Conservation (phyloP, 2,888 invertebrate genomes). For the Agonum fuliginosum region DNA sequence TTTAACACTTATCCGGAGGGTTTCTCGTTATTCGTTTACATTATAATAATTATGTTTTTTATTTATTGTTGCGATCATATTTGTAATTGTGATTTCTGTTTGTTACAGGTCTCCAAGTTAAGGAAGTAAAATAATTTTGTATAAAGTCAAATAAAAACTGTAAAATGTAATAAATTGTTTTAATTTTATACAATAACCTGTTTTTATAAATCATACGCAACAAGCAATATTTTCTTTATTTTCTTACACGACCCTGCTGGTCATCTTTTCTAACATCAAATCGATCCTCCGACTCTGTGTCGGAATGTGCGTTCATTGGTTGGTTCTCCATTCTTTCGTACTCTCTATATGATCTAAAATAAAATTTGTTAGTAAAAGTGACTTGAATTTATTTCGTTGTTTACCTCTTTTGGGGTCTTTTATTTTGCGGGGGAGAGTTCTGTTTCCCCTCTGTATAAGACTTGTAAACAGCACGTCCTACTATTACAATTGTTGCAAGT, state of each 20-base stretch:
- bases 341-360: conserved; percentile 41
- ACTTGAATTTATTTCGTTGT: neutral
- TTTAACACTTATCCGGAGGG: too few relatives aligned
- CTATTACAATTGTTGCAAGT: conserved; percentile 58
- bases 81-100: conserved; percentile 67
- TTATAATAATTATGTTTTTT: conserved; percentile 32
- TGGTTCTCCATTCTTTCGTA: conserved; percentile 63
- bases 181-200: conserved; percentile 46
- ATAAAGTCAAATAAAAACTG: conserved; percentile 50
- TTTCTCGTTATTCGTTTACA: too few relatives aligned
- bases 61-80: conserved; percentile 8
- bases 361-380: conserved; percentile 1
- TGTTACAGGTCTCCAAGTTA: conserved; percentile 90
- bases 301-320: conserved; percentile 61
- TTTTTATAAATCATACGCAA: conserved; percentile 32
- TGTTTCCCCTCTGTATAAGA: conserved; percentile 39
- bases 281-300: conserved; percentile 27
- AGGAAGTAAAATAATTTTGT: conserved; percentile 85
- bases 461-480: conserved; percentile 48
- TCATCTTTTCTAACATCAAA: neutral
- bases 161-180: conserved; percentile 54
- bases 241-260: conserved; percentile 2
- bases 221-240: too few relatives aligned
- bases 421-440: too few relatives aligned
- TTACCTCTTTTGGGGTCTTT: conserved; percentile 48